Base-by-base conservation (phyloP, 2,888 invertebrate species). In the Sarcophaga variegata region DNA sequence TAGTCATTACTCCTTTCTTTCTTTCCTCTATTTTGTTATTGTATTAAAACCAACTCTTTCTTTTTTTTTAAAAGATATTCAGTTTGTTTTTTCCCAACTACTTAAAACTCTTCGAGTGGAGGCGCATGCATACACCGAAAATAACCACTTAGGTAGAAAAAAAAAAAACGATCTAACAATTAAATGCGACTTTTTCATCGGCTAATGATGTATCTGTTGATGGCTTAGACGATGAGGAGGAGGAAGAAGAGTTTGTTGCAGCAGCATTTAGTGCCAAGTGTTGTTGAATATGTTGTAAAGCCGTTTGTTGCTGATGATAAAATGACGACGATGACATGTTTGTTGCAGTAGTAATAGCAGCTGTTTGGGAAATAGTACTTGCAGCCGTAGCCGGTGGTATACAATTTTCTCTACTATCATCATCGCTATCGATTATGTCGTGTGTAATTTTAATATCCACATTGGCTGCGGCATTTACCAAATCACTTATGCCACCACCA, bases 271-370 rank as follows among this genome's bases (percentile, higher is more conserved):
- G 17, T 54, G 54, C 59, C n/a, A 90, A 86, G 63, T 91, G 91
- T 78, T 90, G 89, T 60, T 90, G 90, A 88, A 91, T 86, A 59
- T 91, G 91, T 20, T 91, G 91, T 85, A 92, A 63, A 0, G 91
- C 90, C 83, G 90, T 90, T 62, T 91, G 92, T 67, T 90, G 91
- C 88, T 91, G 91, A 74, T 88, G 91, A 81, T 80, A 89, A 4
- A 75, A 70, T 6, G 82, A 79, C 17, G 82, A 81, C 17, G 69
- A 81, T 67, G 62, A 47, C 11, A 81, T 77, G 59, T 47, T 72
- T 67, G 78, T 14, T 45, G 82, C 12, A 8, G 27, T 6, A 8
- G 27, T 6, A 14, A 37, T 25, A 10, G 70, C 54, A 22, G 54
- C 14, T 54, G 54, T 54, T 14, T 1, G 17, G 0, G 54, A 54